These are phyloP conservation scores for Meiosimyza decipiens DNA, from an alignment of 2,888 invertebrate species.

Conservation along the genomic window DNA sequence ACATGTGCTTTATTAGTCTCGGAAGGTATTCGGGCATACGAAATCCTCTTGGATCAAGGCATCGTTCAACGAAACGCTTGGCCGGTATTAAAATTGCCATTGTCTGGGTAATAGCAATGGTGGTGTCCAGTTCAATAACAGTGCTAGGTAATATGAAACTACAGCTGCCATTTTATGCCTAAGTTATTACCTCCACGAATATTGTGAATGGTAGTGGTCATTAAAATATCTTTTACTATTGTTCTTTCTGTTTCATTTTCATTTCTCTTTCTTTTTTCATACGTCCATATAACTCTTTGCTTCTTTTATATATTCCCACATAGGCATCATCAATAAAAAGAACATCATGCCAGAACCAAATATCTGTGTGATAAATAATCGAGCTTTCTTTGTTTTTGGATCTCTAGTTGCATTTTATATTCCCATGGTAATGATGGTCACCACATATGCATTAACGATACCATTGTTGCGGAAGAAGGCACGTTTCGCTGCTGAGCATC, in stretches of 20 bases:
- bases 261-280: conserved; percentile 21
- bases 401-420: conserved; percentile 95
- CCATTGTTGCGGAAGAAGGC: conserved; percentile 85
- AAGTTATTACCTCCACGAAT: neutral
- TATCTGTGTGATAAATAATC: conserved; percentile 84
- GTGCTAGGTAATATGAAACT: conserved; percentile 70
- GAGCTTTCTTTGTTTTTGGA: conserved; percentile 89
- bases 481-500: conserved; percentile 75
- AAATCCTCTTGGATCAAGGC: conserved; percentile 87
- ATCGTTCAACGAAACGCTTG: conserved; percentile 84
- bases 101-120: conserved; percentile 91
- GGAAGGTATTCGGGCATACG: conserved; percentile 89
- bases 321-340: conserved; percentile 79
- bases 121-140: conserved; percentile 87
- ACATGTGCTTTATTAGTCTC: conserved; percentile 90
- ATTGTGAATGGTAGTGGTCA: neutral
- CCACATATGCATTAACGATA: conserved; percentile 90
- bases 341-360: conserved; percentile 85
- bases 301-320: conserved; percentile 24
- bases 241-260: conserved; percentile 21
- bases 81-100: conserved; percentile 89
- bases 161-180: neutral
- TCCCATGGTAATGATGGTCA: conserved; percentile 94
- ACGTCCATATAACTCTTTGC: neutral
- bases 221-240: conserved; percentile 8